Base-by-base conservation (phyloP, 1,140 invertebrate species). In the Pseudomyrmex concolor region DNA sequence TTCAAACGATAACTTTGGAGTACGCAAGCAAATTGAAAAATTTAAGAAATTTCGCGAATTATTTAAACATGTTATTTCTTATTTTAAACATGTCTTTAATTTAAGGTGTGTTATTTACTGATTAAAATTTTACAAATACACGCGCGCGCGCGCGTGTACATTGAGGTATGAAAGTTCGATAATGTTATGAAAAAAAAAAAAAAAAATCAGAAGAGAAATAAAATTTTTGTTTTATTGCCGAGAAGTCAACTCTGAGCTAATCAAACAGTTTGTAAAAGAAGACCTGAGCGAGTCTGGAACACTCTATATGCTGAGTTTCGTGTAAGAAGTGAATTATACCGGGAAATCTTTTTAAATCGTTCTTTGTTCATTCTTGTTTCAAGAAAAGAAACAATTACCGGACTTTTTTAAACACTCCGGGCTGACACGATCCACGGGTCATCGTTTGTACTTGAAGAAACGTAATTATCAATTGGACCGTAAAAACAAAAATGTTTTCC, bases 371-470 rank as follows among this genome's bases (percentile, higher is more conserved):
- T 71, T 70, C 34, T 19, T 25, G 43, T 12, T 34, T 34, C n/a
- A n/a, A 50, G n/a, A 43, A 48, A 80, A 80, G 66, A 80, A 80
- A 80, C 66, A 80, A 80, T 80, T 80, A 80, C 66, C 54, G 66
- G 76, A 80, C 76, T 80, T 80, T 34, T 80, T 80, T 80, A 80
- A 80, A 80, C 66, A 80, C 76, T 48, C 66, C n/a, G 15, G 54
- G 19, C 43, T 71, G 66, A 80, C 76, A 68, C 76, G 76, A 80
- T 80, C 66, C 17, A 19, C 34, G 51, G 76, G 76, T 80, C 76
- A 71, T 80, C 54, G 76, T 66, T 80, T 54, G 76, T 71, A 71
- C 54, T 59, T 48, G 76, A 80, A 80, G 66, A 80, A 80, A 80
- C 66, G 66, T 80, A 71, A 80, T 80, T 80, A 71, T 80, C 55